Percentiles rank a stretch among this genome's conserved stretches.
These are phyloP conservation scores for Boulengeromyrus knoepffleri DNA, from an alignment of 2,113 vertebrate species.

Conservation along the genomic window DNA sequence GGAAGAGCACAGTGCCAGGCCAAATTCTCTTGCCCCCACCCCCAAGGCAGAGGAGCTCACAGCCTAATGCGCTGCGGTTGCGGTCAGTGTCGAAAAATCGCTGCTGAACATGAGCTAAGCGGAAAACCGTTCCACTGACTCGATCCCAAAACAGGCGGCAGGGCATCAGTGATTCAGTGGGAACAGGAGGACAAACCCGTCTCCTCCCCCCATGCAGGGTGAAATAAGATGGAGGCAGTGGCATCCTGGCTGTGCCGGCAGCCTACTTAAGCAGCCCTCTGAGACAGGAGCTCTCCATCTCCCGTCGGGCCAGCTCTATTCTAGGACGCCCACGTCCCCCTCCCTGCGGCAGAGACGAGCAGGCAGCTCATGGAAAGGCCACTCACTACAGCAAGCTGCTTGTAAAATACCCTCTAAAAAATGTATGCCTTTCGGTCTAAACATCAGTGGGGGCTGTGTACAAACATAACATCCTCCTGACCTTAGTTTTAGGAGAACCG, in stretches of 20 bases:
- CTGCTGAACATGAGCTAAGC: neutral
- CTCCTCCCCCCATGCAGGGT: neutral
- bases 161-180: neutral
- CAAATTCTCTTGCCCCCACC: neutral
- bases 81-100: neutral
- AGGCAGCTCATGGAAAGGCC: neutral
- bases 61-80: neutral
- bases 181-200: neutral
- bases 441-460: neutral
- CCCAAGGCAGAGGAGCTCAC: neutral
- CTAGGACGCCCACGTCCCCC: neutral
- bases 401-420: neutral
- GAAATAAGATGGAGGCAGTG: neutral
- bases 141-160: neutral
- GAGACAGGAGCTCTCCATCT: neutral
- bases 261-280: conserved; percentile 1
- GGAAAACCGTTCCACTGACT: neutral
- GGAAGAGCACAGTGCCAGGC: neutral
- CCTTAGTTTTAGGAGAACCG: neutral
- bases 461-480: neutral
- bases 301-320: neutral
- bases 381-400: neutral
- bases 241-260: neutral
- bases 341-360: neutral
- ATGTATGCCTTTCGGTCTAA: neutral